phyloP scores from a whole-genome alignment of 2,888 invertebrate species.

The Cecidostiba fungosa region DNA sequence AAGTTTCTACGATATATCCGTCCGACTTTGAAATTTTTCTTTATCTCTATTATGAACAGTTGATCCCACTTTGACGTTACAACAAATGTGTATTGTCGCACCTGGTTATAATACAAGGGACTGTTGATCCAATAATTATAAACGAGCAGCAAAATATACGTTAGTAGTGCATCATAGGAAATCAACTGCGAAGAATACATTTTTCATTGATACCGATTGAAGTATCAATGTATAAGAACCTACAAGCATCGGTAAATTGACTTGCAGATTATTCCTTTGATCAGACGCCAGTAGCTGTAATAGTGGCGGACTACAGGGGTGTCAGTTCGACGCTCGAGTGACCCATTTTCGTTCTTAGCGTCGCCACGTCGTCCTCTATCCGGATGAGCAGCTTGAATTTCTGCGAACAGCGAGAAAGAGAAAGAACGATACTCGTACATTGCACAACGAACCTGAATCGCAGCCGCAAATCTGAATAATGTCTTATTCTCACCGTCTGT shows the following conservation, averaged over 20 bases:
- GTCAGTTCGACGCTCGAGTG: constrained; percentile 77
- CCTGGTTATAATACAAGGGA: not conserved
- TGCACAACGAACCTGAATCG: too few relatives aligned
- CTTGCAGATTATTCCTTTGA: constrained; percentile 49
- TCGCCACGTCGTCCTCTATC: constrained; percentile 91
- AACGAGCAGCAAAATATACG: not conserved
- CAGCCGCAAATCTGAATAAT: not conserved
- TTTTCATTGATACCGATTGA: not conserved
- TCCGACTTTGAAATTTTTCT: constrained; percentile 14
- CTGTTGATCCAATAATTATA: not conserved
- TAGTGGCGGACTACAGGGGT: constrained; percentile 70
- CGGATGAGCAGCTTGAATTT: constrained; percentile 92
- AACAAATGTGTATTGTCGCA: not conserved
- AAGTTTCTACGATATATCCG: constrained; percentile 41
- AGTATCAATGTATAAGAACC: not conserved
- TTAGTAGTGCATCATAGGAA: not conserved
- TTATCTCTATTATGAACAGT: not conserved
- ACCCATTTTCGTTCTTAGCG: constrained; percentile 89
- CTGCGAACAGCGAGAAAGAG: constrained; percentile 83
- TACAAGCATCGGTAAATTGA: constrained; percentile 58
- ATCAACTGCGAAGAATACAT: not conserved
- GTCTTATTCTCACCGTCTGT: constrained; percentile 86
- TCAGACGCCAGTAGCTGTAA: constrained; percentile 44
- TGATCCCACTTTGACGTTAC: not conserved
- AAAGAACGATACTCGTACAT: too few relatives aligned